Evolutionary conservation across 2,113 vertebrate genomes (phyloP).

Genomic region (Lepus timidus): DNA sequence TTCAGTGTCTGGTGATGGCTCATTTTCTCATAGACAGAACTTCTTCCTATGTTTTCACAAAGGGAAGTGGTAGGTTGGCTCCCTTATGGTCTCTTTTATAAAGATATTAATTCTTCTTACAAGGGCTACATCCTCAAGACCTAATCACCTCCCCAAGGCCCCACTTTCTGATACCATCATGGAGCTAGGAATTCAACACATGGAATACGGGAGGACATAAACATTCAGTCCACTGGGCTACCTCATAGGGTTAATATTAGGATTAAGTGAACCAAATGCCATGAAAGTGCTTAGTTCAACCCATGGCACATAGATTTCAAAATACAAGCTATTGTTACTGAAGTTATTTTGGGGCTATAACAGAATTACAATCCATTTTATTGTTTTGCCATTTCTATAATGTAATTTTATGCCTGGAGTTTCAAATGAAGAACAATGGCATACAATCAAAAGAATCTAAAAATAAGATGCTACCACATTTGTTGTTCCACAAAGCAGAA

Average conservation of each 20-base stretch:
- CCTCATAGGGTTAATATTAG: neutral
- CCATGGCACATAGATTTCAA: conserved; percentile 38
- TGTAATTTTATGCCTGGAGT: conserved; percentile 48
- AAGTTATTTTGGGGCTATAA: conserved; percentile 65
- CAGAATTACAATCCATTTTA: conserved; percentile 57
- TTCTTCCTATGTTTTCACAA: neutral
- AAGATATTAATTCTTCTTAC: neutral
- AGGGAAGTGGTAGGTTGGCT: neutral
- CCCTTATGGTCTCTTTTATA: neutral
- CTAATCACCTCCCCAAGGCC: too few species aligned
- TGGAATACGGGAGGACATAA: neutral
- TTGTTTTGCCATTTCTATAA: conserved; percentile 73
- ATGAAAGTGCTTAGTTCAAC: neutral
- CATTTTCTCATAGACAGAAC: neutral
- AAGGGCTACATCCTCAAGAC: neutral
- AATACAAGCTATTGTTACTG: conserved; percentile 66
- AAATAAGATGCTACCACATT: conserved; percentile 59
- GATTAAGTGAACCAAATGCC: conserved; percentile 28
- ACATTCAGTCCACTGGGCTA: neutral
- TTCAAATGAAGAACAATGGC: conserved; percentile 72
- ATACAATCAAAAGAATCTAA: conserved; percentile 64
- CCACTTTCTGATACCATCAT: neutral
- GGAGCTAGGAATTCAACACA: neutral
- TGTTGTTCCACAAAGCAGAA: conserved; percentile 55
- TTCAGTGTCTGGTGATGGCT: neutral